phyloP scores from a whole-genome alignment of 2,113 vertebrate genomes.

The Cervus canadensis region DNA sequence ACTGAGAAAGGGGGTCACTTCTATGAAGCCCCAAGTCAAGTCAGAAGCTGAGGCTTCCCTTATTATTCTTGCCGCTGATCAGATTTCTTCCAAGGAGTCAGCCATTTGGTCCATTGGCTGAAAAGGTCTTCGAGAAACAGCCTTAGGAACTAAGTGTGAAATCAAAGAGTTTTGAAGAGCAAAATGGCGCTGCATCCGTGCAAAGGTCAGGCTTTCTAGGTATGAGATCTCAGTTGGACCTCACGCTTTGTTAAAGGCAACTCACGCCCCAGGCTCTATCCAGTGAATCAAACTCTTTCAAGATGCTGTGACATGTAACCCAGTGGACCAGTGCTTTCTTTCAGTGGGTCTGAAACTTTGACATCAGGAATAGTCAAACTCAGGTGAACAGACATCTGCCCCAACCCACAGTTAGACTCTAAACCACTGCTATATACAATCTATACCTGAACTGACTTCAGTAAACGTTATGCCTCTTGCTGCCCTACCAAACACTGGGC shows the following conservation, averaged over 20 bases:
- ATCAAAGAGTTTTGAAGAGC: conserved; percentile 3
- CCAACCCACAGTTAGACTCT: not conserved
- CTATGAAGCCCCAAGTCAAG: not conserved
- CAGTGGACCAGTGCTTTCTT: not conserved
- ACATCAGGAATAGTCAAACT: not conserved
- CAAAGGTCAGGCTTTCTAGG: not conserved
- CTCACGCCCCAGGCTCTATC: not conserved
- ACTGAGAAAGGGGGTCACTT: not conserved
- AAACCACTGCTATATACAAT: not conserved
- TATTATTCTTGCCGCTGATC: not conserved
- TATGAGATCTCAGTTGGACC: not conserved
- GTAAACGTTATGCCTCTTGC: not conserved
- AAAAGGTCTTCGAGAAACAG: not conserved
- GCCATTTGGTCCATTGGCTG: not conserved
- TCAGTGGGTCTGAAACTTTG: not conserved
- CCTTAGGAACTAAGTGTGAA: not conserved
- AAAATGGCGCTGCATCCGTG: not conserved
- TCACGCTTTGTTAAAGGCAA: not conserved
- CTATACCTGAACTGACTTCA: not conserved
- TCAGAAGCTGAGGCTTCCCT: not conserved
- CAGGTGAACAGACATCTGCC: not conserved
- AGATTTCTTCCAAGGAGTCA: not conserved
- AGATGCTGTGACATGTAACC: not conserved
- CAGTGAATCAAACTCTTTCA: not conserved
- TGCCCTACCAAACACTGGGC: not conserved